These are phyloP conservation scores for Gymnothorax javanicus DNA, from an alignment of 2,797 vertebrate genomes.

Conservation along the genomic window DNA sequence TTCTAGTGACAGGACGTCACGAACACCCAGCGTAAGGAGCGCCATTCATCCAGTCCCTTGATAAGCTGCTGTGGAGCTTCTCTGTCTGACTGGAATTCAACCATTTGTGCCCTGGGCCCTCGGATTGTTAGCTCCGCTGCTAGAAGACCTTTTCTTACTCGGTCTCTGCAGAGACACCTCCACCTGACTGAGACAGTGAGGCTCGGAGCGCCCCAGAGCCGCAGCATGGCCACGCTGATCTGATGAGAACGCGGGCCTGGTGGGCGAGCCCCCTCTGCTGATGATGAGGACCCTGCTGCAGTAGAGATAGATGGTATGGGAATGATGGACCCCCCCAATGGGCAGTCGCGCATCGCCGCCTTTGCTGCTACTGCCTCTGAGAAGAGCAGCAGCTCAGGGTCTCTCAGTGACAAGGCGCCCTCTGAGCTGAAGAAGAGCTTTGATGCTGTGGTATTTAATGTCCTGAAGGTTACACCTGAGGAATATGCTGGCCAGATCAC, in stretches of 20 bases:
- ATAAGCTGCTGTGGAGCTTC: not conserved
- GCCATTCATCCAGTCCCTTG: too few species aligned
- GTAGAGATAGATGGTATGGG: conserved; percentile 79
- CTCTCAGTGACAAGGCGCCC: conserved; percentile 91
- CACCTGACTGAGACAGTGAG: not conserved
- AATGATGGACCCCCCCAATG: conserved; percentile 96
- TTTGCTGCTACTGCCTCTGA: conserved; percentile 82
- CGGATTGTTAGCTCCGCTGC: not conserved
- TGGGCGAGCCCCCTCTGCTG: conserved; percentile 72
- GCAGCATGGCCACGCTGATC: not conserved
- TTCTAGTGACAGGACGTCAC: too few species aligned
- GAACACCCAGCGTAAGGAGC: too few species aligned
- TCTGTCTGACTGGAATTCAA: not conserved
- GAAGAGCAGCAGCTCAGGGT: conserved; percentile 98
- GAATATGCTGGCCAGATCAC: conserved; percentile 99
- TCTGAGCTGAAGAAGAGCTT: conserved; percentile 97
- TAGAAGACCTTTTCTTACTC: not conserved
- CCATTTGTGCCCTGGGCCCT: not conserved
- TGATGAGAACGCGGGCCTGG: conserved; percentile 59
- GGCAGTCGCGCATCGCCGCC: conserved; percentile 80
- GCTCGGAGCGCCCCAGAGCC: not conserved
- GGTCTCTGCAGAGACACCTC: not conserved
- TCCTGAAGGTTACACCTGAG: conserved; percentile 96
- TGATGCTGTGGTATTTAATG: conserved; percentile 96
- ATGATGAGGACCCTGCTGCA: conserved; percentile 76